A percentile compares a stretch with the other conserved stretches of the same genome.
phyloP scores from a whole-genome alignment of 2,888 invertebrate species.

The Metopia argyrocephala region DNA sequence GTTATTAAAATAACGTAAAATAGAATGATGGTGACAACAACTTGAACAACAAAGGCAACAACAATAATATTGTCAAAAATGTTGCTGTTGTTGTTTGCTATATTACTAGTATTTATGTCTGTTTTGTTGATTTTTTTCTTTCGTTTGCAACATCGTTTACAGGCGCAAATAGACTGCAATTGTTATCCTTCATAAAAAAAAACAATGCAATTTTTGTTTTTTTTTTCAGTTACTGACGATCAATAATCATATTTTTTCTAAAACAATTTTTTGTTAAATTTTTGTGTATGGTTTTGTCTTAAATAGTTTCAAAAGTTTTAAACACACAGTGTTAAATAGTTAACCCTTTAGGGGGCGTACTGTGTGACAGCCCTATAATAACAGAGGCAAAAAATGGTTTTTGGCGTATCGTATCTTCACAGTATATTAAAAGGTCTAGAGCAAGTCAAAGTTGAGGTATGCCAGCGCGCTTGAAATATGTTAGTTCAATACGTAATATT shows the following conservation, averaged over 20 bases:
- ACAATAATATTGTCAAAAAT: slow-evolving; percentile 11
- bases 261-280: slow-evolving; percentile 3
- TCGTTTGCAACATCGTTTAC: slow-evolving; percentile 6
- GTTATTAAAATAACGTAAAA: slow-evolving; percentile 72
- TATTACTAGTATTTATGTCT: not conserved
- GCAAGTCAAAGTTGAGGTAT: no score
- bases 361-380: no score
- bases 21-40: slow-evolving; percentile 53
- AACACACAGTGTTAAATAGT: not conserved
- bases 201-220: slow-evolving; percentile 2
- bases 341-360: slow-evolving; percentile 21
- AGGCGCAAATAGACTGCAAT: slow-evolving; percentile 9
- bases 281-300: not conserved
- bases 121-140: not conserved
- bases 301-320: not conserved
- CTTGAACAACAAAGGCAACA: not conserved
- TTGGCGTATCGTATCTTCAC: no score
- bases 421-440: no score
- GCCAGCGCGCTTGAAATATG: no score
- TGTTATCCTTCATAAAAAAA: not conserved
- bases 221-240: slow-evolving; percentile 37
- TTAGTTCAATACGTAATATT: no score
- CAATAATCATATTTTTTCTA: slow-evolving; percentile 51
- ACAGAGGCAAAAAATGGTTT: no score
- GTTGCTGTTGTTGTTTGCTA: slow-evolving; percentile 9